A percentile compares a stretch with the other conserved stretches of the same genome.
phyloP scores from a whole-genome alignment of 1,140 invertebrate species.

The Telenomus remus region DNA sequence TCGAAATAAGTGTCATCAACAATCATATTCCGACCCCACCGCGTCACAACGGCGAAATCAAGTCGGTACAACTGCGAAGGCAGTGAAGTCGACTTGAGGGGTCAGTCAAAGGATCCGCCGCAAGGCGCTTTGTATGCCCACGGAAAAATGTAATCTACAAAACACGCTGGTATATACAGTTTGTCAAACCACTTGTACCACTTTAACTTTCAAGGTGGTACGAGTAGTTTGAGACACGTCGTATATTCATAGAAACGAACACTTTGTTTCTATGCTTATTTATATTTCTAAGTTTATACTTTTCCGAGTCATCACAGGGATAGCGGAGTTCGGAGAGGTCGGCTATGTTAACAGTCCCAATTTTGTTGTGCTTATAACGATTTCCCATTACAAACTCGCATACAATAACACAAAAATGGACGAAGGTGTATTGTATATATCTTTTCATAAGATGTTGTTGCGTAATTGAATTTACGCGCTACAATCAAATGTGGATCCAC shows the following conservation, averaged over 20 bases:
- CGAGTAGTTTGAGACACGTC: too few relatives aligned
- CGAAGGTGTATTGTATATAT: constrained; percentile 17
- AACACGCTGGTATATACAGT: too few relatives aligned
- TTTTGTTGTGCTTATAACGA: constrained; percentile 23
- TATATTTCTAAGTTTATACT: background rate
- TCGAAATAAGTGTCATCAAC: constrained; percentile 8
- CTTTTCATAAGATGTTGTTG: background rate
- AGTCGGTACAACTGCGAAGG: too few relatives aligned
- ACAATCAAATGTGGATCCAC: constrained; percentile 40
- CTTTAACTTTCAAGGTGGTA: too few relatives aligned
- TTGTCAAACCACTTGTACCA: too few relatives aligned
- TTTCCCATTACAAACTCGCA: constrained; percentile 35
- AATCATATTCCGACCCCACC: background rate
- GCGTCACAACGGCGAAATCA: background rate
- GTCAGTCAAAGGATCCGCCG: too few relatives aligned
- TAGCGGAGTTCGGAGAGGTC: background rate
- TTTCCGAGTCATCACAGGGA: too few relatives aligned
- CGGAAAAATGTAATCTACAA: too few relatives aligned
- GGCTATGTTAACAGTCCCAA: constrained; percentile 12
- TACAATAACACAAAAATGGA: constrained; percentile 20
- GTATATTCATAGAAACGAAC: too few relatives aligned
- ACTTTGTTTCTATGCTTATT: too few relatives aligned
- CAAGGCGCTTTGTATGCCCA: too few relatives aligned
- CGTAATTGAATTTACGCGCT: constrained; percentile 10
- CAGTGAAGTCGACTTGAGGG: too few relatives aligned